phyloP scores from a whole-genome alignment of 2,113 vertebrate genomes.

The Edolisoma coerulescens region DNA sequence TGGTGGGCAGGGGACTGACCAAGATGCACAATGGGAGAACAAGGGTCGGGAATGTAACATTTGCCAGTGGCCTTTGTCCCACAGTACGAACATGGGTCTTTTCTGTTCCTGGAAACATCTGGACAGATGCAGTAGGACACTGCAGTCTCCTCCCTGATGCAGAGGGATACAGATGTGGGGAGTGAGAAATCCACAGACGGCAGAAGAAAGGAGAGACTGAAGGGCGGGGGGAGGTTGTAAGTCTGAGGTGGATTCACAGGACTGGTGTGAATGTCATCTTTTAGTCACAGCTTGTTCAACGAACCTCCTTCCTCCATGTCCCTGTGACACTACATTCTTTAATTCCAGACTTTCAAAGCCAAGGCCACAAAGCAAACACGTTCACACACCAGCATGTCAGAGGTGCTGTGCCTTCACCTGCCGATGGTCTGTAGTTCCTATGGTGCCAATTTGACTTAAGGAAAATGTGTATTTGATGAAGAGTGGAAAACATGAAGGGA shows the following conservation, averaged over 20 bases:
- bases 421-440: not conserved
- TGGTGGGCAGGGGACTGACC: not conserved
- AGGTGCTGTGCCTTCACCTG: not conserved
- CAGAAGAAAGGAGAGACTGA: not conserved
- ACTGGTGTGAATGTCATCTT: not conserved
- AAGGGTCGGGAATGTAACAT: not conserved
- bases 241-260: not conserved
- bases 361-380: not conserved
- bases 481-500: not conserved
- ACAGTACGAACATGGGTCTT: accelerated
- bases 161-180: not conserved
- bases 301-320: not conserved
- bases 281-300: not conserved
- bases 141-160: not conserved
- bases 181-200: not conserved
- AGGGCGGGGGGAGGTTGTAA: not conserved
- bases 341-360: not conserved
- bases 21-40: not conserved
- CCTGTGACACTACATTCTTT: not conserved
- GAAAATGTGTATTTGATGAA: not conserved
- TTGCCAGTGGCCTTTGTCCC: not conserved
- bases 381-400: not conserved
- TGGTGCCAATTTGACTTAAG: not conserved
- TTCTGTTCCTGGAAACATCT: not conserved
- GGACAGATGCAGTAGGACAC: not conserved